A percentile compares a stretch with the other conserved stretches of the same genome.
Conservation (phyloP, 1,140 invertebrate genomes). For the Battus philenor region DNA sequence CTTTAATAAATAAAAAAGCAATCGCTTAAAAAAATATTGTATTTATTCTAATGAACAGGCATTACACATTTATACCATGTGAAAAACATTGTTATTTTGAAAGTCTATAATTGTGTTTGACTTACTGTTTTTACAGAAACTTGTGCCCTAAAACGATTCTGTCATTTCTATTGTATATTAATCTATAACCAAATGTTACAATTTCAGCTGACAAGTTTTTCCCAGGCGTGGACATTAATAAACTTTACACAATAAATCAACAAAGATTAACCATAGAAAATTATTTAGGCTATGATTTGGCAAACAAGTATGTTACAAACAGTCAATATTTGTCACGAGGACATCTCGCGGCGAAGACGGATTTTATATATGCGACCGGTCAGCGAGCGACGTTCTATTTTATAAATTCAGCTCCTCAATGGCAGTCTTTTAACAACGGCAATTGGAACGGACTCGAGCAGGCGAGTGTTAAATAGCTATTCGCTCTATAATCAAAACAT, state of each 20-base stretch:
- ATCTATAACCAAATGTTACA: conserved; percentile 1
- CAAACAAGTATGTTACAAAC: conserved; percentile 48
- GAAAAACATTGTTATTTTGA: too few species aligned
- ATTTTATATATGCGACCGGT: conserved; percentile 79
- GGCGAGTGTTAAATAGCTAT: too few species aligned
- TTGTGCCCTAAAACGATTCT: too few species aligned
- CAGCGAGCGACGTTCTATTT: conserved; percentile 81
- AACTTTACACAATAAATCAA: conserved; percentile 44
- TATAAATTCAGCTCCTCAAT: conserved; percentile 80
- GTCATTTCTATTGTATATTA: too few species aligned
- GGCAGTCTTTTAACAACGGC: conserved; percentile 80
- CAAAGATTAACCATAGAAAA: conserved; percentile 43
- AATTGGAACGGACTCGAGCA: conserved; percentile 78
- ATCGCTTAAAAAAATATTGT: too few species aligned
- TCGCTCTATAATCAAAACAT: too few species aligned
- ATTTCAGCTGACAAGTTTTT: conserved; percentile 50
- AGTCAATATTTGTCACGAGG: conserved; percentile 77
- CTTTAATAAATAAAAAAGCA: too few species aligned
- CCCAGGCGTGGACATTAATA: conserved; percentile 51
- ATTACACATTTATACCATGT: too few species aligned
- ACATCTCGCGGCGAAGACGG: conserved; percentile 81
- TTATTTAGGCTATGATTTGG: conserved; percentile 39
- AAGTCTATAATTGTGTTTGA: too few species aligned
- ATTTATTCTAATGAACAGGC: too few species aligned
- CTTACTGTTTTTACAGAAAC: too few species aligned